Base-by-base conservation (phyloP, 2,888 invertebrate species). In the Cephus pulcher region DNA sequence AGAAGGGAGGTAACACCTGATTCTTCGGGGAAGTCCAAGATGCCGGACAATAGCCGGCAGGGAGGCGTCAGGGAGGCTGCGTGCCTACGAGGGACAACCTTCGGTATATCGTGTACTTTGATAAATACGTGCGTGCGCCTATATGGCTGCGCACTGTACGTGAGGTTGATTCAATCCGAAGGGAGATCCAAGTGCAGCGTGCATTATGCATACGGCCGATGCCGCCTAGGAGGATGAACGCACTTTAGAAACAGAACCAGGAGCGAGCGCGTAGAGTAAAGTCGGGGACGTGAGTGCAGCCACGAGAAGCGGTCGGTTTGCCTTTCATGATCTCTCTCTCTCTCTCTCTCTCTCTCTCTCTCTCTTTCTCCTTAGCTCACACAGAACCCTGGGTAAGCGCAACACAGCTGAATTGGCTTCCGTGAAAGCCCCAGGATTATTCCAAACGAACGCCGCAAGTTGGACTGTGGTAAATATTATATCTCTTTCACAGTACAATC, bases 141-240 rank as follows among this genome's bases (percentile, higher is more conserved):
- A 75, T 75, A 73, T 71, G 73, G 82, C 78, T 76, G 37, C 76
- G 79, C 78, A 79, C 83, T 23, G 84, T 81, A 82, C 84, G 84
- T 84, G 82, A 76, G 75, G 76, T 76, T 80, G 81, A 83, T 80
- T 84, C 82, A 84, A 80, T 80, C 79, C 79, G 69, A 76, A 69
- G 11, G 34, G 75, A 74, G 74, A 69, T 30, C 23, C 37, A 34
- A 76, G 75, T 35, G 78, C 71, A 75, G 74, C 75, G 76, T 78
- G 80, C 78, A 81, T 80, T 79, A 78, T 76, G 78, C 73, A 80
- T 78, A 76, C 76, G 71, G 12, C 32, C 33, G 11, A 34, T 71
- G 71, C 56, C 56, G 56, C 23, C 56, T 37, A 75, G 74, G 9
- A 76, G 76, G 75, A 78, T 75, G 73, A 75, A 80, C 77, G 78